These are phyloP conservation scores for Mythimna lalbum DNA, from an alignment of 2,888 invertebrate species.

Conservation along the genomic window DNA sequence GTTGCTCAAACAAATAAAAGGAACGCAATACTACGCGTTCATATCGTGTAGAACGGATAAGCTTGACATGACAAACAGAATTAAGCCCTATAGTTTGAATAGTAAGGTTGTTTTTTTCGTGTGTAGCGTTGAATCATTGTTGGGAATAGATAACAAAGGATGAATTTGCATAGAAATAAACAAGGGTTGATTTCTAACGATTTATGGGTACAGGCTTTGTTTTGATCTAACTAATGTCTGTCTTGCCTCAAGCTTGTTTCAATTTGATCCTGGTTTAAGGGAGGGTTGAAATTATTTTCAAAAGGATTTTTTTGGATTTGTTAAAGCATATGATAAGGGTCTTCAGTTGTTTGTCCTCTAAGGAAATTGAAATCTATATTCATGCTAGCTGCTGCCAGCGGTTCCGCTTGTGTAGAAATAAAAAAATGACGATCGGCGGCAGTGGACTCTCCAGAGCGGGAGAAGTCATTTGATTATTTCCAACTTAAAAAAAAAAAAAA, in stretches of 20 bases:
- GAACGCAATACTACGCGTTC: constrained; percentile 44
- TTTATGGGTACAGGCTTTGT: constrained; percentile 78
- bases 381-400: no score
- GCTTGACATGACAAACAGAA: constrained; percentile 12
- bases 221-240: constrained; percentile 80
- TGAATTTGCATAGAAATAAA: constrained; percentile 86
- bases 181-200: constrained; percentile 81
- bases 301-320: background rate
- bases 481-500: no score
- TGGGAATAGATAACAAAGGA: constrained; percentile 80
- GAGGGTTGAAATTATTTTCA: background rate
- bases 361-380: no score
- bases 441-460: no score
- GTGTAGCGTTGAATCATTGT: constrained; percentile 71
- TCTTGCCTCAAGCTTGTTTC: constrained; percentile 64
- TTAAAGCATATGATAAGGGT: no score
- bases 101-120: constrained; percentile 36
- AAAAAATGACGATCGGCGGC: no score
- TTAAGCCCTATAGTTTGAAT: constrained; percentile 9
- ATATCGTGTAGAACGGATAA: constrained; percentile 51
- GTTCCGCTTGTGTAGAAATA: no score
- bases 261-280: constrained; percentile 33
- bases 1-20: constrained; percentile 52
- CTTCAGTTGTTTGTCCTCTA: no score
- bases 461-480: no score